A percentile compares a stretch with the other conserved stretches of the same genome.
Conservation (phyloP, 2,888 invertebrate genomes). For the Carterocephalus palaemon region DNA sequence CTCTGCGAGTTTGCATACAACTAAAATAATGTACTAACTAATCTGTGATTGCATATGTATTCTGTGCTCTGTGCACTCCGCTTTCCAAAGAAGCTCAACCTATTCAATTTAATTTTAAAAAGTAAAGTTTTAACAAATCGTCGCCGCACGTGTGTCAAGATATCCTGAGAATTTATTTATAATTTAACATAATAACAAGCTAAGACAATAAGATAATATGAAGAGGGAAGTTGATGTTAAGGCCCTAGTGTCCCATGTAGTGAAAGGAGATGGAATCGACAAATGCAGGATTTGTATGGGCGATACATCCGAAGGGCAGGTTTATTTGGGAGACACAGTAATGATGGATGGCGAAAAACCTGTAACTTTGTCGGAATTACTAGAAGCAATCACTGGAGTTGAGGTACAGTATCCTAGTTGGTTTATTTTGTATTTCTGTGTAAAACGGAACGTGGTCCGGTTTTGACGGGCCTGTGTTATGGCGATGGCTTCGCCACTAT, state of each 20-base stretch:
- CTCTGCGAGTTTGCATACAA: no score
- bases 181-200: no score
- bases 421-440: slow-evolving; percentile 50
- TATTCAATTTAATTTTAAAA: no score
- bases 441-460: slow-evolving; percentile 69
- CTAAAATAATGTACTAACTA: no score
- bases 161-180: no score
- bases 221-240: slow-evolving; percentile 64
- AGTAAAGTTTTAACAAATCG: no score
- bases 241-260: slow-evolving; percentile 68
- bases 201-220: no score
- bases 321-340: slow-evolving; percentile 66
- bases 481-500: slow-evolving; percentile 21
- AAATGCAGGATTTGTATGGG: slow-evolving; percentile 73
- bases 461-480: slow-evolving; percentile 56
- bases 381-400: slow-evolving; percentile 65
- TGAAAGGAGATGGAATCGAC: slow-evolving; percentile 64
- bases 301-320: slow-evolving; percentile 67
- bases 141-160: no score
- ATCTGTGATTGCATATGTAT: no score
- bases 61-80: no score
- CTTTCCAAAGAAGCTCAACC: no score
- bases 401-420: slow-evolving; percentile 49
- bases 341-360: slow-evolving; percentile 68
- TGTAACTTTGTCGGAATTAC: slow-evolving; percentile 61